phyloP scores from a whole-genome alignment of 2,113 vertebrate species.

The Limanda limanda region DNA sequence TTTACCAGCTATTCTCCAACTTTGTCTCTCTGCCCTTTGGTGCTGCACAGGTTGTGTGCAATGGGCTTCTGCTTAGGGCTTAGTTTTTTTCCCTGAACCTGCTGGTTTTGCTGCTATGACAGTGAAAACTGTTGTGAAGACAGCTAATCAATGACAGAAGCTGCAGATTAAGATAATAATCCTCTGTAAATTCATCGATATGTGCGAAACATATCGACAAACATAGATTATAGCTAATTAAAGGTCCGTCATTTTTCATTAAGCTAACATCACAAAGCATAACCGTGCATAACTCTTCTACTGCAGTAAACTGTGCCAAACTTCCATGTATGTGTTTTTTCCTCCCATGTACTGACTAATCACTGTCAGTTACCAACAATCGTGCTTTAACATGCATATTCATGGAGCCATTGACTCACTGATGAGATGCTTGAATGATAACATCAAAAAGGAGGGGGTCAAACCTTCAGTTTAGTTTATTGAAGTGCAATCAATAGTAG shows the following conservation, averaged over 20 bases:
- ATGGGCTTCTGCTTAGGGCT: background rate
- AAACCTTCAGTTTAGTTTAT: conserved; percentile 40
- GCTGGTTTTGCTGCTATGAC: no score
- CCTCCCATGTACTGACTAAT: background rate
- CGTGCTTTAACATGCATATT: conserved; percentile 7
- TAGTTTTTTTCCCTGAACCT: no score
- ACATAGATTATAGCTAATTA: background rate
- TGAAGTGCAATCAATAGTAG: conserved; percentile 48
- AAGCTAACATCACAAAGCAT: background rate
- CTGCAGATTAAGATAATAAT: background rate
- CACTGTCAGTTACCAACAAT: background rate
- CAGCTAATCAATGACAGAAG: background rate
- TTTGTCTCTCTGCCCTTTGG: background rate
- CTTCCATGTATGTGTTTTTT: background rate
- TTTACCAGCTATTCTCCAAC: no score
- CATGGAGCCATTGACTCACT: conserved; percentile 22
- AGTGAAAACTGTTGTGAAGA: background rate
- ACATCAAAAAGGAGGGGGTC: conserved; percentile 14
- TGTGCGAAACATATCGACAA: background rate
- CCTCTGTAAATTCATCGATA: background rate
- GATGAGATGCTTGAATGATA: conserved; percentile 34
- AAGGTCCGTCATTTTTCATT: no score
- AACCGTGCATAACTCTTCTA: background rate
- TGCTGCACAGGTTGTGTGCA: background rate
- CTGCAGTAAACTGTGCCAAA: background rate